These are phyloP conservation scores for Perodicticus potto DNA, from an alignment of 2,797 vertebrate genomes.

Conservation along the genomic window DNA sequence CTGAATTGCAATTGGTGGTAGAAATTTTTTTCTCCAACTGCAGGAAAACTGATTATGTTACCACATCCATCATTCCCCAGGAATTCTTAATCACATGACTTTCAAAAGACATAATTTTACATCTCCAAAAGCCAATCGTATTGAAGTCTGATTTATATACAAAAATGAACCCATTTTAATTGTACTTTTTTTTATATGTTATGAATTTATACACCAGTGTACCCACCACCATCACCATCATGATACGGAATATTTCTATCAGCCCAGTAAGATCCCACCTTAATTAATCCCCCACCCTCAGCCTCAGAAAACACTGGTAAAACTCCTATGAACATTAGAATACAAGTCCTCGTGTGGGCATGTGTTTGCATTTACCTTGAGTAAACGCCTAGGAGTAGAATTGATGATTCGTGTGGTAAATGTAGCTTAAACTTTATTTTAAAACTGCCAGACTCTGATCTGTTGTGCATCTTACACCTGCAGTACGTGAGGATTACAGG, in stretches of 20 bases:
- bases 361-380: background rate
- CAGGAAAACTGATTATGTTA: background rate
- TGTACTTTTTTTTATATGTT: background rate
- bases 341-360: background rate
- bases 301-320: background rate
- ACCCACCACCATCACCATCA: background rate
- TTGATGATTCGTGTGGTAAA: background rate
- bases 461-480: background rate
- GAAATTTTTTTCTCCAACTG: background rate
- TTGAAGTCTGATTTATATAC: background rate
- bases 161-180: background rate
- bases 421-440: background rate
- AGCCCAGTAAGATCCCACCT: background rate
- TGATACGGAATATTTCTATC: background rate
- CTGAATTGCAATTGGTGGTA: slow-evolving; percentile 15
- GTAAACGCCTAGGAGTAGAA: background rate
- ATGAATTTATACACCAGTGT: background rate
- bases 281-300: background rate
- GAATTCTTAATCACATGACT: slow-evolving; percentile 53
- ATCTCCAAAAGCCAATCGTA: background rate
- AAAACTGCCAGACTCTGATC: background rate
- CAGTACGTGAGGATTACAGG: background rate
- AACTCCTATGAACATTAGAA: background rate
- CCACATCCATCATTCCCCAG: background rate
- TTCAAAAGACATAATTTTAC: slow-evolving; percentile 43